Conservation (phyloP, 2,888 invertebrate species). For the Incurvaria masculella region DNA sequence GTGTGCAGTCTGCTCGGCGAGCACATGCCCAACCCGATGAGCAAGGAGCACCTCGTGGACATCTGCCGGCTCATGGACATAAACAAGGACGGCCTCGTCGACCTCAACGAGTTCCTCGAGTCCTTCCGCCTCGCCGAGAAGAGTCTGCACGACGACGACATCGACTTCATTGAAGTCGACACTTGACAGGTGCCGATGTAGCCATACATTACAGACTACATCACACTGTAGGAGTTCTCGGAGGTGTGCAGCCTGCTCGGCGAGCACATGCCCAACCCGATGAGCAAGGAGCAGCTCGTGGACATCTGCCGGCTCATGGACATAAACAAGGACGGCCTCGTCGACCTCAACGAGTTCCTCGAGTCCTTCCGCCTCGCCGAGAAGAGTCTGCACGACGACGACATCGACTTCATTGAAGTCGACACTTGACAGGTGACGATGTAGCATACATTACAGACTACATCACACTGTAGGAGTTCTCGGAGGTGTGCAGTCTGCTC, state of each 20-base stretch:
- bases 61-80: slow-evolving; percentile 90
- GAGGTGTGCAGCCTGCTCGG: slow-evolving; percentile 84
- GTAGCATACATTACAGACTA: slow-evolving; percentile 56
- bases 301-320: slow-evolving; percentile 90
- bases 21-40: slow-evolving; percentile 77
- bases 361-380: slow-evolving; percentile 90
- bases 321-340: slow-evolving; percentile 88
- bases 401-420: slow-evolving; percentile 8
- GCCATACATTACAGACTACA: too few species aligned
- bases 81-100: slow-evolving; percentile 91
- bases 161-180: slow-evolving; percentile 30
- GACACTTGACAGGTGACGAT: slow-evolving; percentile 16
- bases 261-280: slow-evolving; percentile 76
- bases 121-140: slow-evolving; percentile 85
- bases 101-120: slow-evolving; percentile 92
- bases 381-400: slow-evolving; percentile 28
- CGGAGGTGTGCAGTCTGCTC: slow-evolving; percentile 84
- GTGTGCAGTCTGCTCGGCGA: slow-evolving; percentile 81
- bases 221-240: slow-evolving; percentile 90
- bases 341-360: slow-evolving; percentile 91
- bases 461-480: slow-evolving; percentile 89
- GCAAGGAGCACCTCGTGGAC: slow-evolving; percentile 75
- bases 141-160: slow-evolving; percentile 39
- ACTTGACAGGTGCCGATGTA: too few species aligned
- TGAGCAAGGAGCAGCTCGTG: slow-evolving; percentile 74